Evolutionary conservation across 2,113 vertebrate genomes (phyloP).

Genomic region (Orycteropus afer): DNA sequence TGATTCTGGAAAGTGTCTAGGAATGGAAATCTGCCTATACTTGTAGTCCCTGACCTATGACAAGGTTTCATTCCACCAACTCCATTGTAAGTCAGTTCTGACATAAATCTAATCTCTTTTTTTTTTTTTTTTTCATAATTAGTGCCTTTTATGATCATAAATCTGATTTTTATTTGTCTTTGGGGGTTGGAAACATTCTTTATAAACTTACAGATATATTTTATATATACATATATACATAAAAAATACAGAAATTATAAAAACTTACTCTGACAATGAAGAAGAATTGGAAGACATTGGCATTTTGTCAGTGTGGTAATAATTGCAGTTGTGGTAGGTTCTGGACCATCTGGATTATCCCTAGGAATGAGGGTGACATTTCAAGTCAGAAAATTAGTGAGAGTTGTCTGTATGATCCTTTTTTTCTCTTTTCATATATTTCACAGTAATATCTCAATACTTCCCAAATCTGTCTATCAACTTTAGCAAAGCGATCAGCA

Average conservation of each 20-base stretch:
- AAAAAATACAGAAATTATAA: too few species aligned
- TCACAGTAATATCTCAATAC: too few species aligned
- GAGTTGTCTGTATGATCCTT: neutral
- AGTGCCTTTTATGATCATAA: neutral
- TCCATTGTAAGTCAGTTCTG: neutral
- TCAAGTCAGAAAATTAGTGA: neutral
- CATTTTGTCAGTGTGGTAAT: neutral
- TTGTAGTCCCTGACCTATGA: too few species aligned
- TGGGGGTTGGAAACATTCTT: neutral
- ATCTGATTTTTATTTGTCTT: neutral
- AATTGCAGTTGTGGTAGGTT: neutral
- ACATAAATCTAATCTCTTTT: neutral
- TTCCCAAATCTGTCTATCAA: too few species aligned
- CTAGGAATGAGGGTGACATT: too few species aligned
- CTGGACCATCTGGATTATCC: neutral
- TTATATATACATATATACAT: too few species aligned
- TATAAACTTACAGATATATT: neutral
- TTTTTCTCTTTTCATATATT: neutral
- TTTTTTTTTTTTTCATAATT: neutral
- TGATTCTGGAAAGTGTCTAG: conserved; percentile 4
- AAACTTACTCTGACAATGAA: neutral
- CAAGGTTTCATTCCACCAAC: too few species aligned
- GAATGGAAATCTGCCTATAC: neutral
- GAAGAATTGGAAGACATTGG: neutral
- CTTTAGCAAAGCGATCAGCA: too few species aligned